A percentile compares a stretch with the other conserved stretches of the same genome.
Conservation (phyloP, 1,140 invertebrate species). For the Harlomillsia oculata region DNA sequence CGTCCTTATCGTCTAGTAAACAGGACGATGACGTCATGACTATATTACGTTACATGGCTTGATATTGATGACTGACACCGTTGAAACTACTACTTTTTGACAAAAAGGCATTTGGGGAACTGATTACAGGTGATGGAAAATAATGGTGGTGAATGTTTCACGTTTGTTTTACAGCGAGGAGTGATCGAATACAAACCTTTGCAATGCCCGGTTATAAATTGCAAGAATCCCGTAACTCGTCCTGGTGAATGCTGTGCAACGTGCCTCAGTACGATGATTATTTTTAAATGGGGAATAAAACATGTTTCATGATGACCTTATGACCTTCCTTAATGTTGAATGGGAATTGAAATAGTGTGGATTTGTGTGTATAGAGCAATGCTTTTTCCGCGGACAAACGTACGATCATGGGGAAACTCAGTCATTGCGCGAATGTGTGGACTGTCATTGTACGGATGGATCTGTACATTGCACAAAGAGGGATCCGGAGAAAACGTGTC, state of each 20-base stretch:
- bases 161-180: constrained; percentile 53
- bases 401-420: constrained; percentile 74
- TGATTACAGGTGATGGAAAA: too few relatives aligned
- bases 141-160: too few relatives aligned
- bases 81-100: too few relatives aligned
- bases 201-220: constrained; percentile 60
- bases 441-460: constrained; percentile 67
- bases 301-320: constrained; percentile 2
- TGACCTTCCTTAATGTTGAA: constrained; percentile 6
- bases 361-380: constrained; percentile 53
- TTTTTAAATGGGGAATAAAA: background rate
- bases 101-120: too few relatives aligned
- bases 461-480: constrained; percentile 64
- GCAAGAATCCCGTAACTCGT: constrained; percentile 65
- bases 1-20: too few relatives aligned
- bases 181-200: constrained; percentile 66
- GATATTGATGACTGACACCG: too few relatives aligned
- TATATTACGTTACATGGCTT: too few relatives aligned
- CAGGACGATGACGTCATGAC: too few relatives aligned
- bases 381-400: constrained; percentile 60
- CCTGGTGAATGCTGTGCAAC: constrained; percentile 72
- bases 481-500: constrained; percentile 64
- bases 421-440: constrained; percentile 59
- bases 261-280: constrained; percentile 64
- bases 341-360: background rate